Conservation (phyloP, 2,113 vertebrate genomes). For the Chionodraco myersi region DNA sequence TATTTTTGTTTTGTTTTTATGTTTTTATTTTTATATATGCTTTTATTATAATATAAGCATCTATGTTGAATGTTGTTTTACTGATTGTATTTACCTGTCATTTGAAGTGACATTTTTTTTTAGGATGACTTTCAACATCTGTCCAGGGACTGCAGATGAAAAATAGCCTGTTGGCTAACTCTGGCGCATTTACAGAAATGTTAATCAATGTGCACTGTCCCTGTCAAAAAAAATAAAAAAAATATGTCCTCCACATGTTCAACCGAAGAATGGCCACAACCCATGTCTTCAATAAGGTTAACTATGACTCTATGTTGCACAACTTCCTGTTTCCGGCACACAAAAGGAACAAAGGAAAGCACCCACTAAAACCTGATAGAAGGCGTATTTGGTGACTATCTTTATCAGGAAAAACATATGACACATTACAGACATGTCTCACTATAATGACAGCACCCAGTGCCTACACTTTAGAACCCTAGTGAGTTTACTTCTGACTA, state of each 20-base stretch:
- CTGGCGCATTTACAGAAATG: too few relatives aligned
- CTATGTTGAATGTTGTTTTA: too few relatives aligned
- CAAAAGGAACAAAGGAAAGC: constrained; percentile 27
- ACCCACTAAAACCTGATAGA: constrained; percentile 15
- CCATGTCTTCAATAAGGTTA: neutral
- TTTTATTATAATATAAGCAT: too few relatives aligned
- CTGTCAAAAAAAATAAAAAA: too few relatives aligned
- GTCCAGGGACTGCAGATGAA: too few relatives aligned
- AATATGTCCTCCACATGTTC: neutral
- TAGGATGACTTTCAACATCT: too few relatives aligned
- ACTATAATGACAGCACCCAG: constrained; percentile 7
- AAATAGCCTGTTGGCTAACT: too few relatives aligned
- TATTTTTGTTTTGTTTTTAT: too few relatives aligned
- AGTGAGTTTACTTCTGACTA: neutral
- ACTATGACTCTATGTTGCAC: constrained; percentile 15
- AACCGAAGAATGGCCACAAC: neutral
- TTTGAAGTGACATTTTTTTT: too few relatives aligned
- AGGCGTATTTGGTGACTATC: neutral
- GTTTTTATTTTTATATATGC: too few relatives aligned
- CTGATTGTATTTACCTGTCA: too few relatives aligned
- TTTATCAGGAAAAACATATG: constrained; percentile 30
- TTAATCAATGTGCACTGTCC: too few relatives aligned
- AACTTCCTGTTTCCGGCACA: constrained; percentile 41
- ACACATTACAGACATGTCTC: neutral
- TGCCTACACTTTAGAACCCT: constrained; percentile 1